Base-by-base conservation (phyloP, 2,797 vertebrate species). In the Pagetopsis macropterus region DNA sequence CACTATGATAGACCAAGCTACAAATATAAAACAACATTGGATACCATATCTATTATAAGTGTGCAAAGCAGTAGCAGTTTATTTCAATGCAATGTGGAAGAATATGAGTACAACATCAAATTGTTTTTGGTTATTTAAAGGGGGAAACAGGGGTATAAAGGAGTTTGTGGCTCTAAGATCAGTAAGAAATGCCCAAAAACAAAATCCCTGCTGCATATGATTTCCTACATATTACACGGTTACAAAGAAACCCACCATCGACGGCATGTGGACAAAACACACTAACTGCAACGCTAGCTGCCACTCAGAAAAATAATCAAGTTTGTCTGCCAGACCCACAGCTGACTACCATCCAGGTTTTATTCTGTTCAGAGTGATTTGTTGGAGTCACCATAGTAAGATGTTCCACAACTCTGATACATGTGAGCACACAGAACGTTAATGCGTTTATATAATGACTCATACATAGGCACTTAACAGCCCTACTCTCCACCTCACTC, bases 381-480 rank as follows among this genome's bases (percentile, higher is more conserved):
- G 3, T 56, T 55, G 27, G 60, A 56, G 50, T 54, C 52, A 50
- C 27, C 15, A 21, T 45, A 52, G 44, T 49, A 72, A 66, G 64
- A 81, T 56, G 16, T 80, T 57, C 51, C 65, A 70, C 72, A 72
- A 74, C 75, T 78, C 62, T 51, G 52, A 55, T 70, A 19, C 65
- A 70, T 45, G 63, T 57, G 61, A 72, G 45, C 50, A 74, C 61
- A 49, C 31, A 66, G 33, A 57, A 33, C 1, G 6, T 58, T 75
- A 63, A 75, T 68, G 69, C 54, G 17, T 83, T 86, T 85, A 84
- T 69, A 65, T 88, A 76, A 82, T 58, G 65, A 79, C 79, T 78
- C 60, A 62, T 76, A 71, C 75, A 83, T 56, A 79, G 73, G 68
- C 57, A 70, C 74, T 78, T 66, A 73, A 50, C 44, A 19, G 52